phyloP scores from a whole-genome alignment of 2,888 invertebrate species.

The Melanotus villosus region DNA sequence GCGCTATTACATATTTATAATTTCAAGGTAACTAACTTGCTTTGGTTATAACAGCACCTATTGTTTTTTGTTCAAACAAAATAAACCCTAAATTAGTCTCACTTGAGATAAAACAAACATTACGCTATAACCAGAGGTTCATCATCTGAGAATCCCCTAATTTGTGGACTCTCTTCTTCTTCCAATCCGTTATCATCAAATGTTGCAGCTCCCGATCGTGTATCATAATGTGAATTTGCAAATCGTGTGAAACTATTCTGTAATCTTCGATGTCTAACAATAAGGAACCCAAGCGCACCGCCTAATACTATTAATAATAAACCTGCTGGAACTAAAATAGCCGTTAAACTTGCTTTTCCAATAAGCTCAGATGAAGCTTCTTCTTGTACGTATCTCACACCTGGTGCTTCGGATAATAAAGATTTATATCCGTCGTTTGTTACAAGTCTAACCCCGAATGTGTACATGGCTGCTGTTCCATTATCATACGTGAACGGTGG shows the following conservation, averaged over 20 bases:
- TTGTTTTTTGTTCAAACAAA: constrained; percentile 18
- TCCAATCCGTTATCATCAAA: constrained; percentile 83
- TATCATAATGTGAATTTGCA: constrained; percentile 89
- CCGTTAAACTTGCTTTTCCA: constrained; percentile 54
- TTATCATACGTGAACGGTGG: constrained; percentile 73
- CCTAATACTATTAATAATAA: constrained; percentile 72
- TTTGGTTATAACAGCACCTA: constrained; percentile 3
- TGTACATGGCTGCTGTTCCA: constrained; percentile 71
- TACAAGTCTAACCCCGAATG: constrained; percentile 76
- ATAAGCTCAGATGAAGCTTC: constrained; percentile 36
- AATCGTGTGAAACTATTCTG: constrained; percentile 86
- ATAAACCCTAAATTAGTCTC: constrained; percentile 7
- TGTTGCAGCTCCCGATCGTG: constrained; percentile 88
- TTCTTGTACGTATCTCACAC: constrained; percentile 53
- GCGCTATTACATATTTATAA: neutral
- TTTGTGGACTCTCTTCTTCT: constrained; percentile 88
- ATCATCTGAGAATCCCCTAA: constrained; percentile 93
- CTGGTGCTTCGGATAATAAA: constrained; percentile 73
- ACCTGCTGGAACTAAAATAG: constrained; percentile 69
- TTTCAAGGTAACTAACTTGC: constrained; percentile 8
- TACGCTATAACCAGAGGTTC: constrained; percentile 94
- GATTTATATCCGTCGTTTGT: constrained; percentile 76
- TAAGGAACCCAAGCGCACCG: constrained; percentile 74
- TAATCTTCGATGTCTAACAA: constrained; percentile 79
- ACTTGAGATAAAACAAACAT: constrained; percentile 53